Base-by-base conservation (phyloP, 2,113 vertebrate species). In the Pteruthius melanotis region DNA sequence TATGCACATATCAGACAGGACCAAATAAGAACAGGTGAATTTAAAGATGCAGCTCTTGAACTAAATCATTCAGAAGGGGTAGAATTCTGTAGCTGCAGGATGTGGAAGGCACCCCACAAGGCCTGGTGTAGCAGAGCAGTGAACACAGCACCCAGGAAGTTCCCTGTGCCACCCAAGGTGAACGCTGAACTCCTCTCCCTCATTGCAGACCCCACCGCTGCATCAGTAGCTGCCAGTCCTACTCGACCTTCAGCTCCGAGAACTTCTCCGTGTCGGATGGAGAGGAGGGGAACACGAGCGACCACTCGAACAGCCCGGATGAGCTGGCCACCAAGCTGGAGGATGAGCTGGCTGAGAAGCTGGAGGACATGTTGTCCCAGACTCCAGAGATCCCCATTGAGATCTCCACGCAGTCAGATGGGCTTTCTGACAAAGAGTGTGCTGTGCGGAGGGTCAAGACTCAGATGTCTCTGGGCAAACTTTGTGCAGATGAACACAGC, bases 281-380 rank as follows among this genome's bases (percentile, higher is more conserved):
- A 18, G 99, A 99, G 96, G 99, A 99, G 95, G 99, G 99, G 30
- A 99, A 99, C 97, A 99, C 99, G 23, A 99, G 99, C 8, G 99
- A 99, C 94, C 99, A 99, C 95, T 99, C 99, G 0, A 99, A 99
- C 98, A 99, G 99, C 27, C 98, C 99, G 0, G 99, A 99, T 70
- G 98, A 98, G 93, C 89, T 98, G 79, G 98, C 98, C 28, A 90
- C 95, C 82, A 98, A 98, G 92, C 98, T 98, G 84, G 99, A 99
- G 95, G 98, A 99, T 64, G 98, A 98, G 72, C 97, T 99, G 90
- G 97, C 96, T 1, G 98, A 98, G 83, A 98, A 97, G 91, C 96
- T 98, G 94, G 99, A 99, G 4, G 99, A 99, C 93, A 98, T 99
- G 96, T 97, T 99, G 92, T 99, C 99, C 2, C 99, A 99, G 97